Base-by-base conservation (phyloP, 2,113 vertebrate genomes). In the Jaculus jaculus region DNA sequence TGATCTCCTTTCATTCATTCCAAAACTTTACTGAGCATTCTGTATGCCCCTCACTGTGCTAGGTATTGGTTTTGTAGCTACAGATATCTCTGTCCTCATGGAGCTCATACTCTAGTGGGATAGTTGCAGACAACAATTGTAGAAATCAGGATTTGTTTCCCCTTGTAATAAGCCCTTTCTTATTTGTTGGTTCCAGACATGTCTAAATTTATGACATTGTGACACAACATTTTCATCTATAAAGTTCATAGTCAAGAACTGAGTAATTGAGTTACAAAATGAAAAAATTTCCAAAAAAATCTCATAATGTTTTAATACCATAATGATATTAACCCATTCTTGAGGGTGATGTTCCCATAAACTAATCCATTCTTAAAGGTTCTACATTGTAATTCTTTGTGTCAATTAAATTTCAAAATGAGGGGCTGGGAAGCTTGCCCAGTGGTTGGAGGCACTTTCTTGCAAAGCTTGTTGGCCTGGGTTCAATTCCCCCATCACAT, bases 1-100 rank as follows among this genome's bases (percentile, higher is more conserved):
- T 63, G 84, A 71, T 87, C 94, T 91, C 24, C 37, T 65, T 94
- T 81, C 18, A 77, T 77, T 85, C 24, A 66, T 89, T 89, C 20
- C 82, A 37, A 90, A 28, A n/a, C 63, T 77, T 93, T 88, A 51
- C 34, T 77, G 28, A 93, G 87, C 13, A 74, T 20, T 12, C 26
- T 71, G 13, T 32, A 21, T n/a, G 23, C 73, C 13, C 71, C 47
- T 30, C 39, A 71, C 30, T 66, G 37, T 30, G 42, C 42, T 79
- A 69, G 20, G 24, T 86, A 51, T 51, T 78, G 34, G 34, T 82
- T 82, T 42, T 47, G 32, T 24, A 81, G 18, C 7, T 30, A 37
- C 11, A 37, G 47, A 58, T 74, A 71, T 79, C 7, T 54, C 28
- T 88, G 47, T 18, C 34, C 2, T 42, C 5, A 15, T 2, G 32